Base-by-base conservation (phyloP, 1,140 invertebrate species). In the Epicauta chinensis region DNA sequence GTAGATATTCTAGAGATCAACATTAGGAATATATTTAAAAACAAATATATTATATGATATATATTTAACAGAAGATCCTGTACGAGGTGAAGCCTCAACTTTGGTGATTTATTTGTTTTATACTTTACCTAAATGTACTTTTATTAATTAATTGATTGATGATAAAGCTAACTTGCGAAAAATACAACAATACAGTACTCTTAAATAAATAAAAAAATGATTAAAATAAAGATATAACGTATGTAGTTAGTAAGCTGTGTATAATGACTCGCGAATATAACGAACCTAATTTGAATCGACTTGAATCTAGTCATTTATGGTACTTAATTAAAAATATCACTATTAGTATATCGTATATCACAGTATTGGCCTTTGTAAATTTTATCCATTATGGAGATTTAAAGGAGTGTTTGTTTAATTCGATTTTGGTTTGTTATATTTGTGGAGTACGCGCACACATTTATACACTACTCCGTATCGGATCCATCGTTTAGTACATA, bases 391-490 rank as follows among this genome's bases (percentile, higher is more conserved):
- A 23, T 5, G 23, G 23, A 23, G 4, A 23, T 23, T 23, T 3
- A 23, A 23, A 23, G 23, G 23, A 23, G 23, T 23, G 23, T 30
- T 44, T 32, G 31, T 46, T 38, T 23, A 12, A 34, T 47, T 47
- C 36, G 17, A 36, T 30, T 30, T 49, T 47, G 60, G 57, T 56
- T 65, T 57, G 59, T 50, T 59, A 35, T 53, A 37, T 48, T 57
- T 49, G 56, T 53, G 47, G 51, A 51, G 54, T 56, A 58, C 57
- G 62, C 64, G 64, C 68, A 68, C 66, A 70, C 62, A 61, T 63
- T 64, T 63, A 64, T 62, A 65, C 57, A 65, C 56, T 68, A 67
- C 62, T 69, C 68, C 66, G 63, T 68, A 70, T 68, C 67, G 68
- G 67, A 68, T 61, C 53, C 53, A 59, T 44, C 46, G 38, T 32